Evolutionary conservation across 2,888 invertebrate species (phyloP).

Genomic region (Orthonychiurus folsomi): DNA sequence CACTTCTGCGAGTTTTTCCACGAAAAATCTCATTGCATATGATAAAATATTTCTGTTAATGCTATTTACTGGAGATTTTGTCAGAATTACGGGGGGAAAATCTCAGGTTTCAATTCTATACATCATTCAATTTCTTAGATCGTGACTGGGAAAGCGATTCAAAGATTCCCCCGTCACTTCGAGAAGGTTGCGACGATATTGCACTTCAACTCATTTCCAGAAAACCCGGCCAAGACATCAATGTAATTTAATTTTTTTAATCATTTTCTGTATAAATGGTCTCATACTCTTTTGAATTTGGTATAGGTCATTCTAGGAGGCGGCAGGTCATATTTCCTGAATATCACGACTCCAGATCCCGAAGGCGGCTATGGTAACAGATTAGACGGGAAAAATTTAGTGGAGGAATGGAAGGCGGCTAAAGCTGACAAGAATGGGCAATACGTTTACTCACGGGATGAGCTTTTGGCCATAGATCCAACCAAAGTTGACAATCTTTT

Average conservation of each 20-base stretch:
- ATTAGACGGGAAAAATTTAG: conserved; percentile 57
- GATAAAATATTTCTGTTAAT: too few relatives aligned
- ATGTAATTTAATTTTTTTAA: conserved; percentile 48
- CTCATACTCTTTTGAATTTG: conserved; percentile 18
- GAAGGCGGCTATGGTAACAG: conserved; percentile 47
- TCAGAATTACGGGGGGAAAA: too few relatives aligned
- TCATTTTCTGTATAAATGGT: background rate
- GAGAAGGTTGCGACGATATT: conserved; percentile 64
- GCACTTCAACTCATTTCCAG: conserved; percentile 71
- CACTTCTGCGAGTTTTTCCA: too few relatives aligned
- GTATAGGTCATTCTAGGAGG: conserved; percentile 50
- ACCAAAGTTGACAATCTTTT: conserved; percentile 57
- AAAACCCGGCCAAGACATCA: conserved; percentile 62
- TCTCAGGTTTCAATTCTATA: too few relatives aligned
- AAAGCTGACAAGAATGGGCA: conserved; percentile 42
- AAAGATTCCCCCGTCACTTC: conserved; percentile 47
- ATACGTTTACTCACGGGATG: conserved; percentile 52
- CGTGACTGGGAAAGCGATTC: conserved; percentile 74
- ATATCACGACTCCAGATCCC: conserved; percentile 9
- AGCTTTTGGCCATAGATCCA: conserved; percentile 49
- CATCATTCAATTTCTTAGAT: too few relatives aligned
- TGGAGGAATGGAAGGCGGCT: conserved; percentile 53
- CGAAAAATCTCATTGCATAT: too few relatives aligned
- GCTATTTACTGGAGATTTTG: too few relatives aligned
- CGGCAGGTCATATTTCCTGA: conserved; percentile 28